A percentile compares a stretch with the other conserved stretches of the same genome.
These are phyloP conservation scores for Miichthys miiuy DNA, from an alignment of 2,797 vertebrate species.

Conservation along the genomic window DNA sequence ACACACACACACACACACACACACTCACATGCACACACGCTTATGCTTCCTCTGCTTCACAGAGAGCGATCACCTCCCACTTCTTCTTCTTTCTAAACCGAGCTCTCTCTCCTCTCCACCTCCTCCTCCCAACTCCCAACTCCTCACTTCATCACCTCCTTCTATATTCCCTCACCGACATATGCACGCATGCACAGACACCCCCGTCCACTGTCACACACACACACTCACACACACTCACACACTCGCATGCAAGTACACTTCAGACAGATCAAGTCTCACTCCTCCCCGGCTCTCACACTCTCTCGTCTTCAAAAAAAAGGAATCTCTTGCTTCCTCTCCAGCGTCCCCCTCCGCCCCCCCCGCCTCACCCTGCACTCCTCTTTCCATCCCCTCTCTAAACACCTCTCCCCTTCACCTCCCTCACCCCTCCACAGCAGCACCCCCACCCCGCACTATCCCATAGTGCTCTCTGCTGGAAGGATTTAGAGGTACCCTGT, in stretches of 20 bases:
- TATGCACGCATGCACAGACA: slow-evolving; percentile 53
- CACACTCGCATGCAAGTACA: slow-evolving; percentile 38
- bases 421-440: slow-evolving; percentile 35
- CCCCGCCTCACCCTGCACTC: slow-evolving; percentile 57
- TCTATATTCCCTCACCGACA: slow-evolving; percentile 68
- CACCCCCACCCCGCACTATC: slow-evolving; percentile 52
- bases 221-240: slow-evolving; percentile 33
- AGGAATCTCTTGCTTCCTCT: slow-evolving; percentile 71
- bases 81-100: slow-evolving; percentile 70
- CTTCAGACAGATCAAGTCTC: slow-evolving; percentile 79
- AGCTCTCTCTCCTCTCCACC: slow-evolving; percentile 62
- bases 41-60: slow-evolving; percentile 70
- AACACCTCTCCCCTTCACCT: slow-evolving; percentile 45
- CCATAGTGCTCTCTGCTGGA: slow-evolving; percentile 83
- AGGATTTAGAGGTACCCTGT: slow-evolving; percentile 85
- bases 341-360: neutral
- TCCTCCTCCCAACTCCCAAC: slow-evolving; percentile 70
- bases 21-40: slow-evolving; percentile 28
- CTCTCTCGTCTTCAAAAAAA: slow-evolving; percentile 63
- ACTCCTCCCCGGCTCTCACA: slow-evolving; percentile 62
- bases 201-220: slow-evolving; percentile 20
- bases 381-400: slow-evolving; percentile 58
- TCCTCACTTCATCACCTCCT: slow-evolving; percentile 83
- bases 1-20: slow-evolving; percentile 30
- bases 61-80: slow-evolving; percentile 77